phyloP scores from a whole-genome alignment of 2,888 invertebrate genomes.

The Ichneumoninae sp. region DNA sequence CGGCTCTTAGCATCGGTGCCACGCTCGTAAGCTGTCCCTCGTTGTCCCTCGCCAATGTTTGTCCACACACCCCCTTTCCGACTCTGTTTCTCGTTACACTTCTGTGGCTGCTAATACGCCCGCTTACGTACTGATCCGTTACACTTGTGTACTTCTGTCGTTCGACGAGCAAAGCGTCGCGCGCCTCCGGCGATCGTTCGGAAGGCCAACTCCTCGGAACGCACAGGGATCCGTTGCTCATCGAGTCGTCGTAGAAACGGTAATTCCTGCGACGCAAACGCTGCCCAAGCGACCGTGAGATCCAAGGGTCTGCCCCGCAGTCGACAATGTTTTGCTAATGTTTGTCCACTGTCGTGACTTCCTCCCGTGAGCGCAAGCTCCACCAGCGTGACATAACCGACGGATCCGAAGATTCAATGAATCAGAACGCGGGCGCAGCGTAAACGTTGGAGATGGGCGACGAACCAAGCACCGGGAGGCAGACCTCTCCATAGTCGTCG shows the following conservation, averaged over 20 bases:
- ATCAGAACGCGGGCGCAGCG: constrained; percentile 70
- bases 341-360: constrained; percentile 71
- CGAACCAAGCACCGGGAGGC: constrained; percentile 44
- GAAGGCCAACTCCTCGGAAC: constrained; percentile 13
- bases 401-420: constrained; percentile 72
- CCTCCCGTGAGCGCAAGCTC: constrained; percentile 48
- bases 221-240: constrained; percentile 18
- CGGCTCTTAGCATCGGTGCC: constrained; percentile 10
- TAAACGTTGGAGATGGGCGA: constrained; percentile 54
- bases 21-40: not conserved
- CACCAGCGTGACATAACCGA: constrained; percentile 42
- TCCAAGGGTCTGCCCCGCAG: constrained; percentile 13
- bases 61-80: constrained; percentile 22
- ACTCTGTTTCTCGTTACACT: constrained; percentile 24
- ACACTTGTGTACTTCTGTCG: not conserved
- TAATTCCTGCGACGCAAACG: constrained; percentile 15
- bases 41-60: constrained; percentile 29
- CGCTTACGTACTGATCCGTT: not conserved
- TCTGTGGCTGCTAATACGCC: constrained; percentile 12
- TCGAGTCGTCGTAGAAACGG: constrained; percentile 36
- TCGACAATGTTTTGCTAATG: constrained; percentile 69
- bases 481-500: constrained; percentile 27
- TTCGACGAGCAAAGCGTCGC: not conserved
- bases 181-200: not conserved
- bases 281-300: constrained; percentile 29